Base-by-base conservation (phyloP, 1,140 invertebrate species). In the Drosophila orosa region DNA sequence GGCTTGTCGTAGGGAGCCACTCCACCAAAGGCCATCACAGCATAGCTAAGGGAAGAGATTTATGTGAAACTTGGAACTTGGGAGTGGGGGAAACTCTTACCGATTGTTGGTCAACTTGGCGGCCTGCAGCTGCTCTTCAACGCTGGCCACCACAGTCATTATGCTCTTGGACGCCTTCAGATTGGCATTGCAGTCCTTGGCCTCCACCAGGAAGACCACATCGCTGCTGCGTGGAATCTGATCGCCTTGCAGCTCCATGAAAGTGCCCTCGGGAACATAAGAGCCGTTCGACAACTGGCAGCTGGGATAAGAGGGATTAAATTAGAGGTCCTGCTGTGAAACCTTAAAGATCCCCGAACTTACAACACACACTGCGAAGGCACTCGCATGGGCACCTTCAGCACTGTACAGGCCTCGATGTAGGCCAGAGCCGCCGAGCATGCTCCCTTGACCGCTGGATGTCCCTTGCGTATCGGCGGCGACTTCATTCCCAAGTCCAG, bases 171-270 rank as follows among this genome's bases (percentile, higher is more conserved):
- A 93, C 27, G 92, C 92, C 31, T 93, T 93, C 3, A 95, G 91
- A 67, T 95, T 94, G 39, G 92, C 92, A 92, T 98, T 98, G 87
- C 97, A 98, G 3, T 93, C 91, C 79, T 96, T 96, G 5, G 97
- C 96, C 91, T 98, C 97, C 1, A 98, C 94, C 44, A 98, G 95
- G 86, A 98, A 97, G 29, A 98, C 96, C 1, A 98, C 92, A 90
- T 99, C 98, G 13, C 95, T 94, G 2, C 96, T 95, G 37, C 92
- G 93, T 0, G 95, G 95, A 5, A 95, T 92, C 24, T 93, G 78
- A 2, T 92, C 80, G 3, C 89, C 92, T 37, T 92, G 92, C 4
- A 96, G 82, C 44, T 93, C 92, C 10, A 94, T 91, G 77, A 96
- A 95, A 12, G 95, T 94, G 3, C 96, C 96, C 92, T 97, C 96